A percentile compares a stretch with the other conserved stretches of the same genome.
Conservation (phyloP, 2,888 invertebrate species). For the Coenonympha glycerion region DNA sequence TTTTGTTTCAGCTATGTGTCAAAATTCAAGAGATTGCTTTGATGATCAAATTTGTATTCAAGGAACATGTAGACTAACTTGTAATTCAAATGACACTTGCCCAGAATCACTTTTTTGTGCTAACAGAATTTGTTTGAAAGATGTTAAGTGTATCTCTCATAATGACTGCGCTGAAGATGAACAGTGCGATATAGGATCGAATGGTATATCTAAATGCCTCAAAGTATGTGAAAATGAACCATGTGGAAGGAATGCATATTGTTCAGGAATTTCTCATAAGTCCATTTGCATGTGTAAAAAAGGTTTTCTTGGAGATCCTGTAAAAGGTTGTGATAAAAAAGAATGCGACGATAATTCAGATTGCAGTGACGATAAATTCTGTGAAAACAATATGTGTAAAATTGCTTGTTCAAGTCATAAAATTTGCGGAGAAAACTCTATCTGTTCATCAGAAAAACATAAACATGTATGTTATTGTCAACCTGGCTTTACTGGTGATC, state of each 20-base stretch:
- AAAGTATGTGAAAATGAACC: conserved; percentile 83
- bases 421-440: conserved; percentile 88
- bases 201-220: conserved; percentile 85
- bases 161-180: conserved; percentile 84
- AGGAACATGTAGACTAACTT: conserved; percentile 89
- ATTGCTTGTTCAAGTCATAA: conserved; percentile 89
- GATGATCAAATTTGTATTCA: conserved; percentile 90
- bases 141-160: conserved; percentile 83
- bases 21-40: conserved; percentile 88
- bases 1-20: conserved; percentile 78
- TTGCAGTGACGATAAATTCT: conserved; percentile 88
- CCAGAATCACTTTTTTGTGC: conserved; percentile 89
- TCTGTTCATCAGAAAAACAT: conserved; percentile 90
- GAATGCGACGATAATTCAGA: conserved; percentile 83
- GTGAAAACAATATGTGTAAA: conserved; percentile 88
- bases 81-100: conserved; percentile 85
- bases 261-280: conserved; percentile 82
- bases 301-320: conserved; percentile 88
- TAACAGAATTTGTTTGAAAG: conserved; percentile 89
- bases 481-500: conserved; percentile 90
- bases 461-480: conserved; percentile 85
- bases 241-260: conserved; percentile 89
- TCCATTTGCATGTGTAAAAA: conserved; percentile 85
- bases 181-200: conserved; percentile 79
- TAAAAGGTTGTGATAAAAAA: conserved; percentile 85